Conservation (phyloP, 2,797 vertebrate species). For the Esox masquinongy region DNA sequence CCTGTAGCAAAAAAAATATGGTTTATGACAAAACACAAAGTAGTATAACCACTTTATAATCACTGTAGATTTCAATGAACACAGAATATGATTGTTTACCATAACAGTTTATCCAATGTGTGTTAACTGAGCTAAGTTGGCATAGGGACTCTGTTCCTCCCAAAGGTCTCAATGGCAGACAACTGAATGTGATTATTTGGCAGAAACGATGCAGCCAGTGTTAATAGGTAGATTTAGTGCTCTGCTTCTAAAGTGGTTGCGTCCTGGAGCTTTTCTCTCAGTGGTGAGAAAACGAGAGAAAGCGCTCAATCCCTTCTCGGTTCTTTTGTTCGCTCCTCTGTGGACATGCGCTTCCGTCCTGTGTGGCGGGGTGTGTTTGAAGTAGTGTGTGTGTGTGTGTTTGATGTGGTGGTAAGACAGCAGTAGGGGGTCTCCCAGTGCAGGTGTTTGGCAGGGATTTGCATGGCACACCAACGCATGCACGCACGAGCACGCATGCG, state of each 20-base stretch:
- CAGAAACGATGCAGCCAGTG: constrained; percentile 8
- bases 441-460: constrained; percentile 51
- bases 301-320: constrained; percentile 30
- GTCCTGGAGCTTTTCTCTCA: neutral
- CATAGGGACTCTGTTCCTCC: neutral
- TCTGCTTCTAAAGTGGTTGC: constrained; percentile 2
- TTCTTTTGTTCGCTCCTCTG: constrained; percentile 63
- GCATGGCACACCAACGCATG: constrained; percentile 26
- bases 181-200: neutral
- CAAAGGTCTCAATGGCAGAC: constrained; percentile 2
- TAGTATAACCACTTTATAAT: neutral
- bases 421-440: constrained; percentile 40
- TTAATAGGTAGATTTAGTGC: constrained; percentile 16
- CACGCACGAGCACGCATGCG: constrained; percentile 9
- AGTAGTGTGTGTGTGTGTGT: neutral
- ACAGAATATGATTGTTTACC: neutral
- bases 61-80: neutral
- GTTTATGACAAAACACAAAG: neutral
- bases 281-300: constrained; percentile 23
- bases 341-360: constrained; percentile 67
- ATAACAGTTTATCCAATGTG: neutral
- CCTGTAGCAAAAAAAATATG: neutral
- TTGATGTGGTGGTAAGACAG: constrained; percentile 23
- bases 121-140: neutral
- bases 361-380: constrained; percentile 54